These are phyloP conservation scores for Vidua chalybeata DNA, from an alignment of 2,113 vertebrate genomes.

Conservation along the genomic window DNA sequence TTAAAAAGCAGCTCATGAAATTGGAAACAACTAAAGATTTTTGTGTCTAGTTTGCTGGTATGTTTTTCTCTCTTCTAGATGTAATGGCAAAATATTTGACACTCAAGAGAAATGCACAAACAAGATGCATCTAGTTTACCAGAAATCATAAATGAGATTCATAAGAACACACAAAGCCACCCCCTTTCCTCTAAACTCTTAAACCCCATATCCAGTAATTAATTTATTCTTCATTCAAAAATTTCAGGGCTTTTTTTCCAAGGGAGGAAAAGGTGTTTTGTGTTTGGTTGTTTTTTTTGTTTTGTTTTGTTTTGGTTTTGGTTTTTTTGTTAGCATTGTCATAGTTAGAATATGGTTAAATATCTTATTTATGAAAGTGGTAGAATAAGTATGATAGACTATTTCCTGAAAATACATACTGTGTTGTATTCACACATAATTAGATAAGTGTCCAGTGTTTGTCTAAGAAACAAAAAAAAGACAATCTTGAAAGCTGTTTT, in stretches of 20 bases:
- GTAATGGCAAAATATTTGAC: background rate
- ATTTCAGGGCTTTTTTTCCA: background rate
- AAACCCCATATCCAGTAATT: background rate
- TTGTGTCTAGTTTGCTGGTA: background rate
- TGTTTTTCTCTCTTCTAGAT: background rate
- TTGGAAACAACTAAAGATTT: background rate
- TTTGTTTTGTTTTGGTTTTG: background rate
- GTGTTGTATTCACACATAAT: background rate
- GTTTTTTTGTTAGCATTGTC: background rate
- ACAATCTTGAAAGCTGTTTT: background rate
- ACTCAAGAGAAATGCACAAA: background rate
- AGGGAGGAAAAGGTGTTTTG: background rate
- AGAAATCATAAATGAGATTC: background rate
- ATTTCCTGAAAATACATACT: background rate
- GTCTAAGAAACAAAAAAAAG: background rate
- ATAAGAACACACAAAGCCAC: background rate
- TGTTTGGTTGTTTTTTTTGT: too few species aligned
- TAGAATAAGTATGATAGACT: background rate
- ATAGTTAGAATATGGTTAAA: background rate
- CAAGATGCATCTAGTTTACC: background rate
- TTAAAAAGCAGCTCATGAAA: background rate
- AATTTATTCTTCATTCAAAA: background rate
- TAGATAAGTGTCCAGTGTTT: background rate
- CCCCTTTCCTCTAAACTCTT: background rate
- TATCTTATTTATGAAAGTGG: background rate